Evolutionary conservation across 2,888 invertebrate genomes (phyloP).

Genomic region (Syritta pipiens): DNA sequence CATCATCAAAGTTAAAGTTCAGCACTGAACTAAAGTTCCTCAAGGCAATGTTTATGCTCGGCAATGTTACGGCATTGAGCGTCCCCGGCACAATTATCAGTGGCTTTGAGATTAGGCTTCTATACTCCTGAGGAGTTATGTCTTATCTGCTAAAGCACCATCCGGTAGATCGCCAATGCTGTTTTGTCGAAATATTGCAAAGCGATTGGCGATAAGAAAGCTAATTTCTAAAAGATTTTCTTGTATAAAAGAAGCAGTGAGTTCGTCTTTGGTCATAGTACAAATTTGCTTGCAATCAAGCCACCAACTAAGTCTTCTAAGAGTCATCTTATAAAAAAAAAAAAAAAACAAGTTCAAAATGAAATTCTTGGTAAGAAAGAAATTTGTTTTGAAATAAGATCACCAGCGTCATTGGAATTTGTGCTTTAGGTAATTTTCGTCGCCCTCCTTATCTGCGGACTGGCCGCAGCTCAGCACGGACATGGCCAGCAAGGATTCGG

Average conservation of each 20-base stretch:
- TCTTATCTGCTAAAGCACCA: too few species aligned
- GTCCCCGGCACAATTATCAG: too few species aligned
- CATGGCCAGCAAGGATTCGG: background rate
- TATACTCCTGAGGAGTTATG: too few species aligned
- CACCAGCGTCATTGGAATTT: background rate
- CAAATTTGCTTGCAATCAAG: conserved; percentile 4
- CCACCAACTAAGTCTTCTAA: conserved; percentile 1
- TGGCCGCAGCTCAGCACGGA: background rate
- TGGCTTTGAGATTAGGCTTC: too few species aligned
- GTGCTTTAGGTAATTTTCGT: conserved; percentile 17
- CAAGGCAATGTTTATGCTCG: too few species aligned
- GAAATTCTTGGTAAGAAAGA: conserved; percentile 32
- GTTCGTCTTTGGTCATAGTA: conserved; percentile 7
- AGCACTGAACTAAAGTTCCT: too few species aligned
- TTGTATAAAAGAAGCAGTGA: conserved; percentile 30
- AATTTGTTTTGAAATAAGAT: background rate
- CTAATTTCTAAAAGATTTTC: too few species aligned
- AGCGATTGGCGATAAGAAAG: background rate
- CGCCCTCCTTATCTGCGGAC: background rate
- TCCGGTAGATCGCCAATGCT: background rate
- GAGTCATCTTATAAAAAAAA: background rate
- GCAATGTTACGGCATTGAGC: too few species aligned
- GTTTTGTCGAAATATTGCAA: background rate
- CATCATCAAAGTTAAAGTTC: too few species aligned
- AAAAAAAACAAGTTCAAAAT: conserved; percentile 2